These are phyloP conservation scores for Trachelus iudaicus DNA, from an alignment of 2,888 invertebrate species.

Conservation along the genomic window DNA sequence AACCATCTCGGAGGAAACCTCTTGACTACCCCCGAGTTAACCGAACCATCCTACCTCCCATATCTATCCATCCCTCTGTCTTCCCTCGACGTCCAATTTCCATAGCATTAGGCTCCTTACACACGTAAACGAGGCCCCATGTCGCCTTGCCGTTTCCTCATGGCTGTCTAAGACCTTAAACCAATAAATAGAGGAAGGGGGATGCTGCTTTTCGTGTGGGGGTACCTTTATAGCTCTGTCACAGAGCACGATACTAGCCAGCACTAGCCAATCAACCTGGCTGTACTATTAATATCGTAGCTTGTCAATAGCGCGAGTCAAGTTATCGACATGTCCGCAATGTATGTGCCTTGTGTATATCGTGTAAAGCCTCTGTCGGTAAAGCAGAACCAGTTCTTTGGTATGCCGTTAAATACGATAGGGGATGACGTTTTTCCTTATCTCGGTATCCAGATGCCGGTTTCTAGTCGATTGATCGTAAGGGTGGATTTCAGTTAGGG, in stretches of 20 bases:
- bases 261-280: not conserved
- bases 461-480: no score
- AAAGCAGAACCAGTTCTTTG: not conserved
- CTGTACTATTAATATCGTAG: not conserved
- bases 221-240: not conserved
- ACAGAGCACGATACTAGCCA: not conserved
- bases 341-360: not conserved
- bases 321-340: not conserved
- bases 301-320: conserved; percentile 13
- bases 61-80: conserved; percentile 42
- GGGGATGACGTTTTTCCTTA: not conserved
- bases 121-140: conserved; percentile 39
- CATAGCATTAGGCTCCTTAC: conserved; percentile 57
- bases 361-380: not conserved
- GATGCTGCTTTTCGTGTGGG: not conserved
- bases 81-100: conserved; percentile 60
- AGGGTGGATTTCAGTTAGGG: no score
- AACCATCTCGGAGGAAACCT: not conserved
- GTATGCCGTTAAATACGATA: not conserved
- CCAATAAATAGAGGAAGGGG: conserved; percentile 16
- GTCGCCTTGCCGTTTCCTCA: conserved; percentile 32
- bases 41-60: not conserved
- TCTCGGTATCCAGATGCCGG: not conserved
- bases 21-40: not conserved
- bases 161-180: conserved; percentile 29